Evolutionary conservation across 2,888 invertebrate species (phyloP), one percentile per base, ranked within the genome.

Genomic region (Creontiades dilutus): DNA sequence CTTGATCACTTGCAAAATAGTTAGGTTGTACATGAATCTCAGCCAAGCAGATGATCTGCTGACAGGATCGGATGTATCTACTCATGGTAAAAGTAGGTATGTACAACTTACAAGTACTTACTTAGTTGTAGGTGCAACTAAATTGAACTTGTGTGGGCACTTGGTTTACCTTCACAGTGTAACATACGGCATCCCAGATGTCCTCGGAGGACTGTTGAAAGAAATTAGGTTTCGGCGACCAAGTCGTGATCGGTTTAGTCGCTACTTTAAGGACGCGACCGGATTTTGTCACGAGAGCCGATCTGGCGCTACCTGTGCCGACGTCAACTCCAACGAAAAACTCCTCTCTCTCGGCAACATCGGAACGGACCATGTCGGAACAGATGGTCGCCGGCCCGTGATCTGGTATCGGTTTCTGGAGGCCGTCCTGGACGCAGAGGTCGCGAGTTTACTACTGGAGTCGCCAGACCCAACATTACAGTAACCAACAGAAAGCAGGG

Each of bases 201-300:
- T 99, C 95, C 90, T 96, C 95, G 0, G 98, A 97, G 5, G 98
- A 98, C 93, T 99, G 99, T 93, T 99, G 98, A 93, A 97, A 99
- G 93, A 95, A 96, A 93, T 96, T 95, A 0, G 95, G 94, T 92
- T 95, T 94, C 0, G 97, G 96, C 93, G 96, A 97, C 96, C 96
- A 97, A 16, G 96, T 97, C 93, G 95, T 94, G 46, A 97, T 96
- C 80, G 95, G 94, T 92, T 95, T 94, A 0, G 95, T 95, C 23
- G 96, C 94, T 78, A 95, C 94, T 91, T 95, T 94, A 9, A 95
- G 91, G 52, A 97, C 94, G 93, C 95, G 95, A 1, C 98, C 98
- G 88, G 94, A 93, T 9, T 94, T 93, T 88, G 95, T 82, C 5
- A 98, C 96, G 55, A 99, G 93, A 4, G 97, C 98, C 11, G 97